These are phyloP conservation scores for Lasioglossum lativentre DNA, from an alignment of 2,888 invertebrate species.

Conservation along the genomic window DNA sequence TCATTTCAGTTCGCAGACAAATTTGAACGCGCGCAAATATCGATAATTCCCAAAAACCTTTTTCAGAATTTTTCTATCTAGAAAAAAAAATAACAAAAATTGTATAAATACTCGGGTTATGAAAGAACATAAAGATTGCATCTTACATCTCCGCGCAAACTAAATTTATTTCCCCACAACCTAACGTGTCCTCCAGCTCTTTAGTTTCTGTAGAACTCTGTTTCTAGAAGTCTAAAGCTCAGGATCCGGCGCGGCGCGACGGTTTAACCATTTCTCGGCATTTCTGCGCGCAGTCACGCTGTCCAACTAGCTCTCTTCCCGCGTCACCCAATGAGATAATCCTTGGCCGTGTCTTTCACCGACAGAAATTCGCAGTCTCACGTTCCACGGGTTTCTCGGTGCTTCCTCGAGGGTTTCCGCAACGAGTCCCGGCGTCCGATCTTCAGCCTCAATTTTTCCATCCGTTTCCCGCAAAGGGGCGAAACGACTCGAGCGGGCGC, in stretches of 20 bases:
- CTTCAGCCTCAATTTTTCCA: conserved; percentile 23
- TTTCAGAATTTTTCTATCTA: too few relatives aligned
- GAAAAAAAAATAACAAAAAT: too few relatives aligned
- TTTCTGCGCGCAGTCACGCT: neutral
- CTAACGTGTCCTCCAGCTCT: neutral
- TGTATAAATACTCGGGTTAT: too few relatives aligned
- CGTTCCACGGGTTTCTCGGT: neutral
- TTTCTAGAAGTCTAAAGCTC: neutral
- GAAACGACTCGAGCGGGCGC: conserved; percentile 22
- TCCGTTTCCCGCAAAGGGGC: conserved; percentile 22
- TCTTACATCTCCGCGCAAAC: neutral
- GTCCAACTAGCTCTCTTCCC: neutral
- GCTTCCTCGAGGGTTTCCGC: conserved; percentile 4
- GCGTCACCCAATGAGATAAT: neutral
- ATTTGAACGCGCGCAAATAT: neutral
- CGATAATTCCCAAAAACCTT: too few relatives aligned
- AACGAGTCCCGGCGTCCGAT: neutral
- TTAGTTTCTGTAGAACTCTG: neutral
- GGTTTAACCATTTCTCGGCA: neutral
- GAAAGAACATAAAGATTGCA: too few relatives aligned
- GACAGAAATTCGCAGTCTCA: neutral
- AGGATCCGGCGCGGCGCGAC: neutral
- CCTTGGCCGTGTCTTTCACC: neutral
- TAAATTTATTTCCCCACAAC: neutral
- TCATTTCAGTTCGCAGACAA: neutral